Evolutionary conservation across 2,113 vertebrate species (phyloP).

Genomic region (Eleginops maclovinus): DNA sequence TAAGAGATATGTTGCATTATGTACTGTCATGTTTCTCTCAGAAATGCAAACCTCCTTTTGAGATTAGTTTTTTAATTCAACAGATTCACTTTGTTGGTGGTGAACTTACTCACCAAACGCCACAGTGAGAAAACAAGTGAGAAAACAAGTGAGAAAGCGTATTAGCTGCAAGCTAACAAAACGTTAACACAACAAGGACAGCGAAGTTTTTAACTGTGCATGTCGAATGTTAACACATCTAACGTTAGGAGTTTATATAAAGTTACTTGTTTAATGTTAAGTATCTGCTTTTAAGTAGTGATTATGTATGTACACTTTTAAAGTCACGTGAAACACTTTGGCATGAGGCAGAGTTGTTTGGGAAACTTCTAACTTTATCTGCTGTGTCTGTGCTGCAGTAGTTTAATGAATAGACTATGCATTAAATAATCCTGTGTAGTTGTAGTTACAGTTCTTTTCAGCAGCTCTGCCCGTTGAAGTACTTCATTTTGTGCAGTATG

Average conservation of each 20-base stretch:
- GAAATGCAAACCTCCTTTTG: accelerated
- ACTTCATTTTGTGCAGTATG: neutral
- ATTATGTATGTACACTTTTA: neutral
- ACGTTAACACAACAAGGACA: accelerated
- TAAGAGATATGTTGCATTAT: conserved; percentile 12
- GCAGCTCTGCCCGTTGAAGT: neutral
- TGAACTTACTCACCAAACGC: neutral
- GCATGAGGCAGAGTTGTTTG: neutral
- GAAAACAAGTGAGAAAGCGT: neutral
- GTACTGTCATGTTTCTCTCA: neutral
- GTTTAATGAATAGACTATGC: no score
- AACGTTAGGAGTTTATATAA: neutral
- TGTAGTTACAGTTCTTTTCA: neutral
- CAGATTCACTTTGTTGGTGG: accelerated
- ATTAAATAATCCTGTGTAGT: no score
- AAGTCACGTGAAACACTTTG: no score
- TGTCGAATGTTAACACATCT: neutral
- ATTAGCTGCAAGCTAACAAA: conserved; percentile 5
- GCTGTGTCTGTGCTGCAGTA: neutral
- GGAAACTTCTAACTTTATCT: neutral
- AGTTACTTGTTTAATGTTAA: neutral
- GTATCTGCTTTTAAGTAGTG: neutral
- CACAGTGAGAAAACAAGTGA: neutral
- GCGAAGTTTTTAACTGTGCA: neutral
- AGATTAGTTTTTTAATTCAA: neutral